phyloP scores from a whole-genome alignment of 2,113 vertebrate species.

The Stigmatopora argus region DNA sequence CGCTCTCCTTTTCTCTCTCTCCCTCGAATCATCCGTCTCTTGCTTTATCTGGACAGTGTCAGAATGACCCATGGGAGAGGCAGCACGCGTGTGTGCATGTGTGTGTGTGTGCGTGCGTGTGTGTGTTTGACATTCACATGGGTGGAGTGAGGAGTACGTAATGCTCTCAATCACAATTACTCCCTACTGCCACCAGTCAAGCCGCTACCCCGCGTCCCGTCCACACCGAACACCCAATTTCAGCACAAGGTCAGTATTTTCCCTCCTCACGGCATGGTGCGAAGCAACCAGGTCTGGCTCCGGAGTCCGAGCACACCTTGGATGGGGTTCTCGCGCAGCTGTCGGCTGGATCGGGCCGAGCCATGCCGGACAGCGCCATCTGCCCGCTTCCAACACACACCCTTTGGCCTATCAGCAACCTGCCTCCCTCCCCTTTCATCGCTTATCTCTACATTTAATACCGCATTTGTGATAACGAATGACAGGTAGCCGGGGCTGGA shows the following conservation, averaged over 20 bases:
- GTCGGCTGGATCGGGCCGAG: constrained; percentile 46
- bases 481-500: constrained; percentile 57
- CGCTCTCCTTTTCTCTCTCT: constrained; percentile 15
- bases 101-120: constrained; percentile 24
- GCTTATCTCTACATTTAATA: constrained; percentile 68
- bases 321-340: constrained; percentile 56
- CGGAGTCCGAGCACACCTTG: constrained; percentile 46
- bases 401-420: constrained; percentile 41
- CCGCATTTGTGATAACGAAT: constrained; percentile 65
- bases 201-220: constrained; percentile 52
- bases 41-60: constrained; percentile 74
- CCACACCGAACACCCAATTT: constrained; percentile 12
- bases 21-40: constrained; percentile 52
- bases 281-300: constrained; percentile 38
- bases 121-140: constrained; percentile 26
- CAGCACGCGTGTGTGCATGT: constrained; percentile 26
- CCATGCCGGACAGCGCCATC: constrained; percentile 44
- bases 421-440: constrained; percentile 60
- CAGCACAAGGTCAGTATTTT: constrained; percentile 47
- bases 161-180: constrained; percentile 71
- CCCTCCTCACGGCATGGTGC: constrained; percentile 48
- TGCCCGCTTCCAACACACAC: constrained; percentile 59
- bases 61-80: constrained; percentile 64
- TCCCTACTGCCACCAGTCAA: constrained; percentile 56
- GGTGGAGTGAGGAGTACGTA: constrained; percentile 54